Evolutionary conservation across 2,888 invertebrate genomes (phyloP).

Genomic region (Bellardia bayeri): DNA sequence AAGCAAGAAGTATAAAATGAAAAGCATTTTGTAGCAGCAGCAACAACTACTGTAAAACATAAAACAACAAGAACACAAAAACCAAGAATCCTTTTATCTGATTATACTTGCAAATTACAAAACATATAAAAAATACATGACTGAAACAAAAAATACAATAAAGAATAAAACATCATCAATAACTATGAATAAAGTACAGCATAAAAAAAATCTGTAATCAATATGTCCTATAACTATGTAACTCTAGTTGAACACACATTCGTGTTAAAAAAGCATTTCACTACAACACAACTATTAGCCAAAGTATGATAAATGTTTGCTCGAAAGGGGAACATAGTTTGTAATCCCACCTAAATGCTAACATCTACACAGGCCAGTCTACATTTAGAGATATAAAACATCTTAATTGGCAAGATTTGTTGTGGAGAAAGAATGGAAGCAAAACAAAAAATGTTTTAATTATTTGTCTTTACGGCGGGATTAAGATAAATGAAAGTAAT

Average conservation of each 20-base stretch:
- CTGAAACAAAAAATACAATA: not conserved
- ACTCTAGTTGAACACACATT: not conserved
- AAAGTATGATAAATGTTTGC: slow-evolving; percentile 52
- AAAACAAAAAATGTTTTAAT: slow-evolving; percentile 21
- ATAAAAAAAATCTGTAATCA: slow-evolving; percentile 13
- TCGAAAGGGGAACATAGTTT: not conserved
- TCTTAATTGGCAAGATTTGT: slow-evolving; percentile 35
- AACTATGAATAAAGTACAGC: not conserved
- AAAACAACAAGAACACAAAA: not conserved
- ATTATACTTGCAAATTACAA: slow-evolving; percentile 37
- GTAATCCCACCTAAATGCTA: not conserved
- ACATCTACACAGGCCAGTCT: not conserved
- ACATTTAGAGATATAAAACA: slow-evolving; percentile 31
- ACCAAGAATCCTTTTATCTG: slow-evolving; percentile 30
- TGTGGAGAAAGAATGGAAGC: not conserved
- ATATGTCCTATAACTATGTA: slow-evolving; percentile 26
- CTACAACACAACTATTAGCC: slow-evolving; percentile 10
- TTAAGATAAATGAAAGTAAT: slow-evolving; percentile 18
- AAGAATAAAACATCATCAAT: slow-evolving; percentile 27
- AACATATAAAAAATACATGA: slow-evolving; percentile 35
- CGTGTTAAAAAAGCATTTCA: not conserved
- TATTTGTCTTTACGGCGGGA: not conserved
- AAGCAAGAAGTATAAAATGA: slow-evolving; percentile 33
- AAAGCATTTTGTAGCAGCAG: slow-evolving; percentile 38
- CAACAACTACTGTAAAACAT: slow-evolving; percentile 4